Evolutionary conservation across 2,888 invertebrate genomes (phyloP), one percentile per base, ranked within the genome.

Genomic region (Pegoplata infirma): DNA sequence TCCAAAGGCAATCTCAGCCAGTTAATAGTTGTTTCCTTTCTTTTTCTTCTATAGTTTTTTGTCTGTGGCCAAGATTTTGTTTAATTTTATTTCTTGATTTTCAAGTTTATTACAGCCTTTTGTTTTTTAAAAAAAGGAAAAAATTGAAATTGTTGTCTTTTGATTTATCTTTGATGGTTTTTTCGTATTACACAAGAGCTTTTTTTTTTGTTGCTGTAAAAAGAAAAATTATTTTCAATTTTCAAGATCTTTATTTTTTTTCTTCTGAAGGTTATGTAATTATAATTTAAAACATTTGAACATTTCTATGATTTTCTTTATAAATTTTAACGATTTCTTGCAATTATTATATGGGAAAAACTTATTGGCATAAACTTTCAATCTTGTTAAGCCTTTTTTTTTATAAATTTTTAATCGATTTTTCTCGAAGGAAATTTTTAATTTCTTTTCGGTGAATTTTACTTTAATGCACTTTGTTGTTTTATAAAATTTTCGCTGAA

Each of bases 221-320:
- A 40, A 1, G 44, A 25, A 74, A 51, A 32, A 7, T 25, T 40
- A 16, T 63, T 61, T 61, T 25, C 19, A n/a, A 5, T n/a, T 40
- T 63, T 12, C 19, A 16, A 51, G n/a, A n/a, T n/a, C n/a, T n/a
- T 51, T 53, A 21, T 51, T 49, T 51, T 2, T 58, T 61, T 72
- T 53, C 12, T 17, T 32, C 23, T 51, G 36, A 63, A 73, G 63
- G 58, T 77, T 77, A 77, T 73, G 73, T 68, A 77, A 77, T 72
- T 67, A n/a, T 55, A 56, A 23, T 66, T 66, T 47, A 67, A 23
- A 32, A n/a, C n/a, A n/a, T n/a, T n/a, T n/a, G n/a, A n/a, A n/a
- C n/a, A 23, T 19, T 8, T 53, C 1, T 51, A 6, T 23, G 7
- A 49, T 36, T 36, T 36, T 36, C 12, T 32, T n/a, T n/a, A n/a